Evolutionary conservation across 1,140 invertebrate genomes (phyloP).

Genomic region (Macrotrachela quadricornifera): DNA sequence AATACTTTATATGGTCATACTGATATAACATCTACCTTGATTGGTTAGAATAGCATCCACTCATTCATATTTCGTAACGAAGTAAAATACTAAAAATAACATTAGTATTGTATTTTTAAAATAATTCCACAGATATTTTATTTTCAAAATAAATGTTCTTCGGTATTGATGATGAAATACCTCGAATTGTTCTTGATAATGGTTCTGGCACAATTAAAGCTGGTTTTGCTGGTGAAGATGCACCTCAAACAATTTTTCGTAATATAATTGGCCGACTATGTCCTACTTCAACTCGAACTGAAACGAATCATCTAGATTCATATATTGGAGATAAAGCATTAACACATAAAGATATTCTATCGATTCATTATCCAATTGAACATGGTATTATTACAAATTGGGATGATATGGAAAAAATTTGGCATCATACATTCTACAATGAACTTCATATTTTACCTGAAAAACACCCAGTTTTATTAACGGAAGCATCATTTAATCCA

Average conservation of each 20-base stretch:
- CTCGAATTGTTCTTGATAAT: constrained; percentile 60
- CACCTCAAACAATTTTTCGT: constrained; percentile 58
- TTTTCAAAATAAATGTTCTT: too few relatives aligned
- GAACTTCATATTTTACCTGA: constrained; percentile 14
- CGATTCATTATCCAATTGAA: constrained; percentile 74
- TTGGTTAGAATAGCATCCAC: too few relatives aligned
- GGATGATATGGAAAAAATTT: constrained; percentile 35
- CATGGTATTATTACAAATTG: constrained; percentile 76
- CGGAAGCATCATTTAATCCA: constrained; percentile 10
- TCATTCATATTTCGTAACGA: too few relatives aligned
- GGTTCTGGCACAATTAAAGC: constrained; percentile 66
- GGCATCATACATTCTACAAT: constrained; percentile 11
- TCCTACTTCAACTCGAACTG: constrained; percentile 35
- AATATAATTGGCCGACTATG: constrained; percentile 55
- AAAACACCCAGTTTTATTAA: constrained; percentile 12
- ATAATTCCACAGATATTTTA: too few relatives aligned
- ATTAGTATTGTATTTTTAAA: too few relatives aligned
- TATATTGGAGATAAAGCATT: constrained; percentile 84
- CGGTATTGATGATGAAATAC: constrained; percentile 49
- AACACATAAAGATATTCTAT: constrained; percentile 23
- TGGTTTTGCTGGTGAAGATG: constrained; percentile 64
- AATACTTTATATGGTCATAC: too few relatives aligned
- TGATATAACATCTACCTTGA: too few relatives aligned
- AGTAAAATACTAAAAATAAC: too few relatives aligned
- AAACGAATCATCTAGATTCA: constrained; percentile 48